phyloP scores from a whole-genome alignment of 2,113 vertebrate genomes.

The Neoarius graeffei region DNA sequence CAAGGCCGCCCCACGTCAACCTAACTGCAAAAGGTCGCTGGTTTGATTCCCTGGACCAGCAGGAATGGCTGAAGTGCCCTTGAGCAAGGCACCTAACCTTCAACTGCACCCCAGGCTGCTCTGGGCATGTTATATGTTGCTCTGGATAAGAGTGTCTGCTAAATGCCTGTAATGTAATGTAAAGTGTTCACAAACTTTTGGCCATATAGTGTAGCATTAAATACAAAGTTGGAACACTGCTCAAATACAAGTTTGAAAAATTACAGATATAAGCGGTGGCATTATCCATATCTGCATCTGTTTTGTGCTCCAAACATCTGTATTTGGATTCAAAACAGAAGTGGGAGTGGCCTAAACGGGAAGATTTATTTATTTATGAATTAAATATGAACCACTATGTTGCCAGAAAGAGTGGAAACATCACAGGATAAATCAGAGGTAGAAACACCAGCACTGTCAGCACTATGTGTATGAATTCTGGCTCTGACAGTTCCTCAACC shows the following conservation, averaged over 20 bases:
- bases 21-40: too few relatives aligned
- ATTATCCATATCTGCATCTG: background rate
- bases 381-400: background rate
- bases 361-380: background rate
- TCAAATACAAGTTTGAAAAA: background rate
- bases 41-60: too few relatives aligned
- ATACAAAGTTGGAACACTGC: background rate
- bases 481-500: background rate
- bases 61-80: too few relatives aligned
- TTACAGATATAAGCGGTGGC: background rate
- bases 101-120: too few relatives aligned
- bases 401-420: background rate
- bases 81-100: too few relatives aligned
- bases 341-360: background rate
- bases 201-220: background rate
- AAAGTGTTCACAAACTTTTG: background rate
- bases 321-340: background rate
- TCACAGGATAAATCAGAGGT: background rate
- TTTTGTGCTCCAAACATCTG: background rate
- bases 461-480: background rate
- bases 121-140: too few relatives aligned
- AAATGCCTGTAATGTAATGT: too few relatives aligned
- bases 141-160: too few relatives aligned
- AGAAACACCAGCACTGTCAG: background rate
- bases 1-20: too few relatives aligned